Percentiles rank a stretch among this genome's conserved stretches.
These are phyloP conservation scores for Allygus modestus DNA, from an alignment of 2,888 invertebrate species.

Conservation along the genomic window DNA sequence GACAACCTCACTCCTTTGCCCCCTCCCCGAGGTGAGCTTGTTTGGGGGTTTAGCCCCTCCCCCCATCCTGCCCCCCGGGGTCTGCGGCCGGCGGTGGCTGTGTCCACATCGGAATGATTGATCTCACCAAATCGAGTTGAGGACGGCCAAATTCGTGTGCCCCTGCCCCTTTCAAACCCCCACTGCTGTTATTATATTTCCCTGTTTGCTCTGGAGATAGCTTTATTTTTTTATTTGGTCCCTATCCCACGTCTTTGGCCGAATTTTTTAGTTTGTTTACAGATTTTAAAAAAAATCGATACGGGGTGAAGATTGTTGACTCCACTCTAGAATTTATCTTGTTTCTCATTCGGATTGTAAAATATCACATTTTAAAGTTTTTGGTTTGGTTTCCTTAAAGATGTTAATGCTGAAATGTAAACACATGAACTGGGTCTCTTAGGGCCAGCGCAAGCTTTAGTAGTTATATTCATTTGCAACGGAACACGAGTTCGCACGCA, in stretches of 20 bases:
- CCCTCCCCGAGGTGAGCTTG: background rate
- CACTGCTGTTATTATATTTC: background rate
- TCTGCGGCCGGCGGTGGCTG: background rate
- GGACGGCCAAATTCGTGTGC: background rate
- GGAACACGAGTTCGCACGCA: too few relatives aligned
- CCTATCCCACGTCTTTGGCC: background rate
- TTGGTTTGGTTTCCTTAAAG: too few relatives aligned
- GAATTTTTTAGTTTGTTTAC: too few relatives aligned
- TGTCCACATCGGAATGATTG: slow-evolving; percentile 47
- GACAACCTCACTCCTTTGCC: background rate
- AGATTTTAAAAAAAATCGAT: too few relatives aligned
- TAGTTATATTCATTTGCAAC: too few relatives aligned
- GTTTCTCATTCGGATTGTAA: too few relatives aligned
- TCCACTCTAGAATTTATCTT: too few relatives aligned
- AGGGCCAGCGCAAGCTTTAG: too few relatives aligned
- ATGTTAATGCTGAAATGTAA: too few relatives aligned
- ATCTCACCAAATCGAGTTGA: slow-evolving; percentile 40
- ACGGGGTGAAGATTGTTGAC: too few relatives aligned
- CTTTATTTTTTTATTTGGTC: background rate
- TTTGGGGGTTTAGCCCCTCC: background rate
- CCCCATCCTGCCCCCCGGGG: background rate
- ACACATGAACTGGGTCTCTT: too few relatives aligned
- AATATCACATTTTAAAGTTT: too few relatives aligned
- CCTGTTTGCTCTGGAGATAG: background rate
- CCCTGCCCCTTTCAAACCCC: background rate